Evolutionary conservation across 23 tunicate genomes (phyloP).

Genomic region (Styela clava): DNA sequence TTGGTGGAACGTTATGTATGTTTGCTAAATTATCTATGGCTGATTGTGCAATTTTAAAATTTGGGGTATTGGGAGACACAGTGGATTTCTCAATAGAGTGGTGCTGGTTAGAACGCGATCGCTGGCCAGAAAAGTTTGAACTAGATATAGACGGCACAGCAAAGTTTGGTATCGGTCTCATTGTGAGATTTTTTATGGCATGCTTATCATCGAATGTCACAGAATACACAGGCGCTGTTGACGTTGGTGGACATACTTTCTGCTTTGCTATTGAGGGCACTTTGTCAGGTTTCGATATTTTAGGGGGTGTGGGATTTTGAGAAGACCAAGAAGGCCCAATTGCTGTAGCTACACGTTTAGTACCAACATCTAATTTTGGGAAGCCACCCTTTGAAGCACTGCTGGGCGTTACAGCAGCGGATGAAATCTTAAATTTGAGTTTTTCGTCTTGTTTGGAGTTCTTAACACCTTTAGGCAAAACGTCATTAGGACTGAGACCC

Average conservation of each 20-base stretch:
- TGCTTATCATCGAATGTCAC: background rate
- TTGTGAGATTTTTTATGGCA: too few species aligned
- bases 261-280: background rate
- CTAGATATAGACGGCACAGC: background rate
- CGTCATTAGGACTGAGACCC: slow-evolving; percentile 1
- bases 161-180: background rate
- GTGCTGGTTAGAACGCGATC: background rate
- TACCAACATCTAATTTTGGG: background rate
- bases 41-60: background rate
- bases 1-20: background rate
- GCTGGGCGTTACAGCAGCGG: background rate
- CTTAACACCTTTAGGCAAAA: background rate
- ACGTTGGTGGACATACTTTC: background rate
- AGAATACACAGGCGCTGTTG: background rate
- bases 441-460: background rate
- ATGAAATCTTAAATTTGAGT: slow-evolving; percentile 10
- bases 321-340: background rate
- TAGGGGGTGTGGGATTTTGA: background rate
- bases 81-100: background rate
- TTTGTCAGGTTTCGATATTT: background rate
- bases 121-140: background rate
- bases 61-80: background rate
- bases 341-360: background rate
- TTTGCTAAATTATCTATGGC: background rate
- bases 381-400: background rate